Evolutionary conservation across 92 coral and sea anemone species (phyloP).

Genomic region (Heteractis magnifica): DNA sequence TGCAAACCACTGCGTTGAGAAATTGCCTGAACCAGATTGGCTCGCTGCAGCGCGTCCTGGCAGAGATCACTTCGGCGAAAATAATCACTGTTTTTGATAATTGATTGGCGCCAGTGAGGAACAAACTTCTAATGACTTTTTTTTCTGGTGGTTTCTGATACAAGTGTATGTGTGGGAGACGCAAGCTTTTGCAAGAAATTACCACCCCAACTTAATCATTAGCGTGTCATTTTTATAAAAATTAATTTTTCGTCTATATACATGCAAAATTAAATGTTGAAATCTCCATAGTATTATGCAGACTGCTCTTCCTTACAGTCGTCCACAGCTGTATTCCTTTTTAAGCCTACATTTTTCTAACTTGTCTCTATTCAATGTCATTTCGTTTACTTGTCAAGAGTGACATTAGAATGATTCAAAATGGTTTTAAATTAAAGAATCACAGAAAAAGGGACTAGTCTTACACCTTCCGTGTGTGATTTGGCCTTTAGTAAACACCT

Average conservation of each 20-base stretch:
- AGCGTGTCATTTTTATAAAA: not conserved
- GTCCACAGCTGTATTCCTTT: no score
- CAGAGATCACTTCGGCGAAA: not conserved
- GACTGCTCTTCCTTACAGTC: no score
- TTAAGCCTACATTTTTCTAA: no score
- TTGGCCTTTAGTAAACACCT: no score
- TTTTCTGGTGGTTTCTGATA: not conserved
- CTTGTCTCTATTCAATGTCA: no score
- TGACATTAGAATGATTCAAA: no score
- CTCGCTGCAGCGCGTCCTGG: not conserved
- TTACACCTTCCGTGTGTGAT: no score
- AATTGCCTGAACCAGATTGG: not conserved
- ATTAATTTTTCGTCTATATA: not conserved
- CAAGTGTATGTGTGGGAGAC: not conserved
- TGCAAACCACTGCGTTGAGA: not conserved
- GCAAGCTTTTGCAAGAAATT: not conserved
- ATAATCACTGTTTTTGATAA: slow-evolving; percentile 14
- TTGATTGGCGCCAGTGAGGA: slow-evolving; percentile 15
- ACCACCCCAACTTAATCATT: not conserved
- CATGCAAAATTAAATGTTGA: no score
- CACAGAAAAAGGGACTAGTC: no score
- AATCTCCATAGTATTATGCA: no score
- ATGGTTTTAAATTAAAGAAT: no score
- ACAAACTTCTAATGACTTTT: not conserved
- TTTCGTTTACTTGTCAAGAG: no score